Evolutionary conservation across 2,113 vertebrate genomes (phyloP).

Genomic region (Telmatochromis sp.): DNA sequence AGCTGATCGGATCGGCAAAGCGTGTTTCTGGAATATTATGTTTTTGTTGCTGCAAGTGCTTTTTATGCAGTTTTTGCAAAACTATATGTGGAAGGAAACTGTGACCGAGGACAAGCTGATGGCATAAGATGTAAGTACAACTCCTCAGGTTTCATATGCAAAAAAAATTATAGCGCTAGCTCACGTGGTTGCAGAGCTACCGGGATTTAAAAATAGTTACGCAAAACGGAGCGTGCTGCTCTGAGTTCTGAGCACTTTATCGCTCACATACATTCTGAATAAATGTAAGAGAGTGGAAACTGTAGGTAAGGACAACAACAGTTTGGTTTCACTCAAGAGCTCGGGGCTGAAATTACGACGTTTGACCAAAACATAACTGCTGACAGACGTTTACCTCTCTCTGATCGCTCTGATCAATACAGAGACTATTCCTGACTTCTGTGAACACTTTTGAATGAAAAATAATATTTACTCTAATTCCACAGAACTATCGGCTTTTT

Average conservation of each 20-base stretch:
- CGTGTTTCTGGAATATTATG: too few species aligned
- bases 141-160: too few species aligned
- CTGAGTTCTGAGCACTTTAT: not conserved
- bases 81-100: accelerated
- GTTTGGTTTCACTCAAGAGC: not conserved
- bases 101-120: too few species aligned
- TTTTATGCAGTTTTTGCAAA: too few species aligned
- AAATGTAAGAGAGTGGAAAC: not conserved
- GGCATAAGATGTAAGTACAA: too few species aligned
- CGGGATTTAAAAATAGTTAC: too few species aligned
- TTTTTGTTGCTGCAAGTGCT: too few species aligned
- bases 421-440: accelerated
- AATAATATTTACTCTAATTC: not conserved
- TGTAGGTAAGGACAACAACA: not conserved
- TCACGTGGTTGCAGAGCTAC: too few species aligned
- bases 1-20: too few species aligned
- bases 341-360: accelerated
- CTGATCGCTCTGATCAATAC: not conserved
- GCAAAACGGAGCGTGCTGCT: accelerated
- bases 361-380: not conserved
- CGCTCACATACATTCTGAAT: not conserved
- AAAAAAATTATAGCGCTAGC: accelerated
- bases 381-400: not conserved
- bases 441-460: not conserved
- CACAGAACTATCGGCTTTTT: not conserved